Evolutionary conservation across 2,888 invertebrate genomes (phyloP).

Genomic region (Rhagium mordax): DNA sequence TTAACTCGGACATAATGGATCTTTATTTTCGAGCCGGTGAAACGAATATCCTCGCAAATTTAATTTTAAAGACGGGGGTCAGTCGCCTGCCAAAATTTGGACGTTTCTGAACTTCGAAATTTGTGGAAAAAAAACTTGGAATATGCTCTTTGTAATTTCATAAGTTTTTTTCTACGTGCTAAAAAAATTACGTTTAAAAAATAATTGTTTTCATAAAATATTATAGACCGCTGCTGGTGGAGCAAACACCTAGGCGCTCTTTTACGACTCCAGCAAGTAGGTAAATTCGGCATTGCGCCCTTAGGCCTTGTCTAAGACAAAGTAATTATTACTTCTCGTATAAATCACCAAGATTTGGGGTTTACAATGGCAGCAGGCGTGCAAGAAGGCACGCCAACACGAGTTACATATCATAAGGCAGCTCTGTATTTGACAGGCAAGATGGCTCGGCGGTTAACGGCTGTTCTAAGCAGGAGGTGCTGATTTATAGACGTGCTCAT

Average conservation of each 20-base stretch:
- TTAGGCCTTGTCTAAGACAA: constrained; percentile 27
- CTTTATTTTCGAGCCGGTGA: neutral
- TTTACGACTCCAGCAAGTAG: constrained; percentile 9
- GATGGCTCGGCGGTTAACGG: constrained; percentile 61
- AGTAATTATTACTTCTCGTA: constrained; percentile 51
- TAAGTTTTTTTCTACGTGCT: too few species aligned
- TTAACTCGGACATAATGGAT: neutral
- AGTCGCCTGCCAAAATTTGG: too few species aligned
- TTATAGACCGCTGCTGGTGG: too few species aligned
- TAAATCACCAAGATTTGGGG: constrained; percentile 54
- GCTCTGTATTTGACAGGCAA: constrained; percentile 62
- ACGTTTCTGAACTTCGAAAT: too few species aligned
- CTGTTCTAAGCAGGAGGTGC: constrained; percentile 62
- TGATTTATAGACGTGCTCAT: constrained; percentile 64
- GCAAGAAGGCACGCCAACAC: constrained; percentile 56
- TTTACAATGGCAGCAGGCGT: constrained; percentile 45
- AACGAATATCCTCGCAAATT: neutral
- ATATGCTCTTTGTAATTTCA: too few species aligned
- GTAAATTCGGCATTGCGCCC: constrained; percentile 14
- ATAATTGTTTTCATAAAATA: too few species aligned
- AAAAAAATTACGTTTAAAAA: too few species aligned
- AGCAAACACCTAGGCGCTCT: constrained; percentile 15
- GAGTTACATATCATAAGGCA: constrained; percentile 61
- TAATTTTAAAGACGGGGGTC: neutral
- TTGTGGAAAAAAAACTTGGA: too few species aligned